These are phyloP conservation scores for Dusona sp. DNA, from an alignment of 2,888 invertebrate genomes.

Conservation along the genomic window DNA sequence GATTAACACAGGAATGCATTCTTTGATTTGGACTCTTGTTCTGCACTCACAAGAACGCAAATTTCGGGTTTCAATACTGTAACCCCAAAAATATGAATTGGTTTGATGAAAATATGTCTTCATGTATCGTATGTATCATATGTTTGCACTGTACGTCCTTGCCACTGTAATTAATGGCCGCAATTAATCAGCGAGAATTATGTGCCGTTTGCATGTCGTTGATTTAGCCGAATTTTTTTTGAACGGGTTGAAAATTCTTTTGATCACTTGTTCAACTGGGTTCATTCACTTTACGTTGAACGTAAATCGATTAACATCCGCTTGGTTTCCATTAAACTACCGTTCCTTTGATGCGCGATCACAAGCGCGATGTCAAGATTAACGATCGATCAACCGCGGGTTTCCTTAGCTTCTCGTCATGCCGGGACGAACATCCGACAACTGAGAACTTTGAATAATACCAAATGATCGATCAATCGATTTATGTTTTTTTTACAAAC, in stretches of 20 bases:
- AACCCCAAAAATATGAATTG: not conserved
- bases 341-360: slow-evolving; percentile 41
- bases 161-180: not conserved
- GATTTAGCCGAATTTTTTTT: slow-evolving; percentile 3
- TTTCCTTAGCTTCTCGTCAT: slow-evolving; percentile 39
- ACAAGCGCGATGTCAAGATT: slow-evolving; percentile 26
- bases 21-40: slow-evolving; percentile 10
- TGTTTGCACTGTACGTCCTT: not conserved
- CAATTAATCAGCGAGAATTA: slow-evolving; percentile 15
- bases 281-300: slow-evolving; percentile 31
- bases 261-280: slow-evolving; percentile 31
- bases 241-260: not conserved
- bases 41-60: not conserved
- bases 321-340: slow-evolving; percentile 49
- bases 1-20: slow-evolving; percentile 77
- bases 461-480: not conserved
- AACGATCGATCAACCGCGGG: not conserved
- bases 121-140: not conserved
- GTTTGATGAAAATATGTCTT: not conserved
- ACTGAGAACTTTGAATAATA: slow-evolving; percentile 18
- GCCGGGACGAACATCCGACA: slow-evolving; percentile 46
- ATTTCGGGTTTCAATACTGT: not conserved
- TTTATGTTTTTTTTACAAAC: not conserved
- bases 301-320: slow-evolving; percentile 43
- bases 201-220: slow-evolving; percentile 45